These are phyloP conservation scores for Diachasma alloeum DNA, from an alignment of 1,140 invertebrate species.

Conservation along the genomic window DNA sequence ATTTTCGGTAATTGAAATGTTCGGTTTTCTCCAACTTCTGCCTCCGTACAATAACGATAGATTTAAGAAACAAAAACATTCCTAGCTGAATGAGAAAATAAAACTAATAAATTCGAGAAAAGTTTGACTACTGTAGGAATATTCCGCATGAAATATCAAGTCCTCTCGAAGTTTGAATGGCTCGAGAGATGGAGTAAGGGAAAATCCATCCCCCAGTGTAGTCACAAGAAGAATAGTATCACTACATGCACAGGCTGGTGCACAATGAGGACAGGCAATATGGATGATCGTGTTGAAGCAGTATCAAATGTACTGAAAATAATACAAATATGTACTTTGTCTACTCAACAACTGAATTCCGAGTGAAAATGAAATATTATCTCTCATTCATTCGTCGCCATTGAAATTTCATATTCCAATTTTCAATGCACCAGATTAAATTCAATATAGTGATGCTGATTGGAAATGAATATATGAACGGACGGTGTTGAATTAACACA, in stretches of 20 bases:
- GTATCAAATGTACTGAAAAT: not conserved
- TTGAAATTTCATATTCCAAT: not conserved
- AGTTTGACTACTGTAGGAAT: too few relatives aligned
- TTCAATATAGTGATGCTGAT: not conserved
- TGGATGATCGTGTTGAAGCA: not conserved
- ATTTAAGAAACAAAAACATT: too few relatives aligned
- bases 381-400: not conserved
- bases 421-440: not conserved
- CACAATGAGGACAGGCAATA: not conserved
- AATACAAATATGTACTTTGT: not conserved
- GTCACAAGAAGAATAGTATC: not conserved
- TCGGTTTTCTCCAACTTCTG: too few relatives aligned
- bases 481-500: not conserved
- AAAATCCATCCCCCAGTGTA: not conserved
- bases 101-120: too few relatives aligned
- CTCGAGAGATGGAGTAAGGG: not conserved
- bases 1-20: too few relatives aligned
- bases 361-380: not conserved
- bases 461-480: not conserved
- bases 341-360: not conserved
- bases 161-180: not conserved
- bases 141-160: too few relatives aligned
- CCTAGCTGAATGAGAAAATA: too few relatives aligned
- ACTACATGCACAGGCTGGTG: not conserved
- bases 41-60: too few relatives aligned